Evolutionary conservation across 23 tunicate genomes (phyloP), one percentile per base, ranked within the genome.

Genomic region (Halocynthia roretzi): DNA sequence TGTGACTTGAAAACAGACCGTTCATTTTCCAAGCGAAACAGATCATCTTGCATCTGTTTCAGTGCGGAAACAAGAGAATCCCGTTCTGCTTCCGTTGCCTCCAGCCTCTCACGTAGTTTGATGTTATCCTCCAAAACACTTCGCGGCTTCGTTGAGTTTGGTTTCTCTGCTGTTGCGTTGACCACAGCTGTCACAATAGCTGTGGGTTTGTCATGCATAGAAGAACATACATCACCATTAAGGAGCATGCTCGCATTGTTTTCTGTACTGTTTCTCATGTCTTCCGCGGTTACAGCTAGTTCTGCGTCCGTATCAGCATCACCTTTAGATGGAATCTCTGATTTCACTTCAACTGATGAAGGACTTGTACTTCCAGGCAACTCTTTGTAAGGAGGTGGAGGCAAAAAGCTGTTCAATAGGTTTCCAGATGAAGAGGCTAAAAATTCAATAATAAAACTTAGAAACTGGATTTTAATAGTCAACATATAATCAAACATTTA

Each of bases 1-100:
- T 63, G 68, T 63, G 68, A 31, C 7, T 44, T 31, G 20, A 63
- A 63, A 10, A 19, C 22, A 7, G 68, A 63, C 22, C 68, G 68
- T 44, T 63, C 68, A 19, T 44, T 31, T 10, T 63, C 68, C 20
- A 44, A 63, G 20, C 44, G 22, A 7, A 63, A 19, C 68, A 63
- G 22, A 10, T 63, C 68, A 7, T 63, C 89, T 80, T 86, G 85
- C 85, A 86, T 56, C 18, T 23, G 53, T 7, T 67, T 51, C 7
- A 86, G 70, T 8, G 91, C 81, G 14, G 78, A 40, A 17, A 55
- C 70, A 22, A 86, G 69, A 6, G 85, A 54, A 49, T 86, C 85
- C 23, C 91, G 64, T 67, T 86, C 84, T 14, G 23, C 61, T 52
- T 71, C 71, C 76, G 80, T 66, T 54, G 74, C 84, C 21, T 60